phyloP scores from a whole-genome alignment of 35 echinoderm and acorn worm genomes.

The Patiria miniata region DNA sequence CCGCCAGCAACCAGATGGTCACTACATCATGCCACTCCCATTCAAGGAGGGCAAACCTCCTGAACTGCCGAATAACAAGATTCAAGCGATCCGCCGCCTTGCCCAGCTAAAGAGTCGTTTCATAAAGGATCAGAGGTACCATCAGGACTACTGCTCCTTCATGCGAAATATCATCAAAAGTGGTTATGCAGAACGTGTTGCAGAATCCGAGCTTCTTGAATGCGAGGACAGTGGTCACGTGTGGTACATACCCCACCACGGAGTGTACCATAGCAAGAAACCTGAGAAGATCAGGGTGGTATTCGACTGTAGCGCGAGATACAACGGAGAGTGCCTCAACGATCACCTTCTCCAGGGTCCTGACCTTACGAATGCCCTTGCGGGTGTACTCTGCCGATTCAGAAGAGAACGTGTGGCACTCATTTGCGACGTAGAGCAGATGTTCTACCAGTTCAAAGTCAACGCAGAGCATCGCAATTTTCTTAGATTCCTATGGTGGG shows the following conservation, averaged over 20 bases:
- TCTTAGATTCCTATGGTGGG: conserved; percentile 76
- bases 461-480: conserved; percentile 63
- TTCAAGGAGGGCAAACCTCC: conserved; percentile 45
- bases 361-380: conserved; percentile 70
- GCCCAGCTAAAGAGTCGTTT: conserved; percentile 40
- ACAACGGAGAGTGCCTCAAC: conserved; percentile 51
- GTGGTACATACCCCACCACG: conserved; percentile 76
- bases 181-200: conserved; percentile 54
- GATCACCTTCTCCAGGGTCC: conserved; percentile 70
- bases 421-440: conserved; percentile 67
- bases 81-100: conserved; percentile 43
- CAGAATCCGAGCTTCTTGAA: conserved; percentile 14
- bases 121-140: conserved; percentile 38
- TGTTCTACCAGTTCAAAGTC: conserved; percentile 71
- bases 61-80: conserved; percentile 64
- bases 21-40: conserved; percentile 77
- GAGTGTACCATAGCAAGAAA: conserved; percentile 72
- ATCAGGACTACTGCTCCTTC: conserved; percentile 27
- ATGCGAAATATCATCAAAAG: conserved; percentile 51
- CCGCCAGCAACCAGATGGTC: conserved; percentile 27
- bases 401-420: conserved; percentile 61
- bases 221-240: conserved; percentile 16
- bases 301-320: conserved; percentile 65
- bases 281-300: conserved; percentile 76
- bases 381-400: conserved; percentile 69